Conservation (phyloP, 2,113 vertebrate genomes). For the Corythornis vintsioides region DNA sequence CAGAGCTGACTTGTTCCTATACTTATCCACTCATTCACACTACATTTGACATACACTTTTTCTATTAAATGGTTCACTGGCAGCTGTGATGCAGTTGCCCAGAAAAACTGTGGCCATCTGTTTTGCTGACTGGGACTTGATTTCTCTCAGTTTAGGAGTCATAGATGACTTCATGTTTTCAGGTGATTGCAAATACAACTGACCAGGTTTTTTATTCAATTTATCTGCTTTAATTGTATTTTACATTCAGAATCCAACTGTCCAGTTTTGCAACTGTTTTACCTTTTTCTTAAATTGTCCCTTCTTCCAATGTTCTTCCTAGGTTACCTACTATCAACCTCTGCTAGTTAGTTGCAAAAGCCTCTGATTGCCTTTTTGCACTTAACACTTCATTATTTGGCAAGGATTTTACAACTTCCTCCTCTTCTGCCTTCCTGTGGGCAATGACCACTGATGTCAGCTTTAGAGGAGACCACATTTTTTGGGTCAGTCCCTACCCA, state of each 20-base stretch:
- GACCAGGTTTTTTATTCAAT: not conserved
- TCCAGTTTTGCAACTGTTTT: not conserved
- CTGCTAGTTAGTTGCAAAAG: not conserved
- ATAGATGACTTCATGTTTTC: not conserved
- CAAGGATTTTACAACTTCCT: not conserved
- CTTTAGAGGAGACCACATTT: not conserved
- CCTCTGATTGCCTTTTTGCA: not conserved
- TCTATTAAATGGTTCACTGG: not conserved
- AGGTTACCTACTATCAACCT: not conserved
- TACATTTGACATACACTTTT: not conserved
- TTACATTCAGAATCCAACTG: not conserved
- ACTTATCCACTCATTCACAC: not conserved
- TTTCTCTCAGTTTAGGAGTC: not conserved
- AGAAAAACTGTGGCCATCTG: not conserved
- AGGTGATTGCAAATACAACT: not conserved
- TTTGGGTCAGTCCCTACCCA: not conserved
- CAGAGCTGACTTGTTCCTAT: rapidly evolving
- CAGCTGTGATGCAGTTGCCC: not conserved
- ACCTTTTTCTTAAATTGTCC: not conserved
- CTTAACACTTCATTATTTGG: not conserved
- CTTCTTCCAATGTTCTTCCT: not conserved
- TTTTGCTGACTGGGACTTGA: not conserved
- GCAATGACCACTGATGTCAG: not conserved
- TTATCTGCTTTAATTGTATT: not conserved
- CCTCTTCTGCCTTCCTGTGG: not conserved